These are phyloP conservation scores for Nematostella vectensis DNA, from an alignment of 92 coral and sea anemone species.

Conservation along the genomic window DNA sequence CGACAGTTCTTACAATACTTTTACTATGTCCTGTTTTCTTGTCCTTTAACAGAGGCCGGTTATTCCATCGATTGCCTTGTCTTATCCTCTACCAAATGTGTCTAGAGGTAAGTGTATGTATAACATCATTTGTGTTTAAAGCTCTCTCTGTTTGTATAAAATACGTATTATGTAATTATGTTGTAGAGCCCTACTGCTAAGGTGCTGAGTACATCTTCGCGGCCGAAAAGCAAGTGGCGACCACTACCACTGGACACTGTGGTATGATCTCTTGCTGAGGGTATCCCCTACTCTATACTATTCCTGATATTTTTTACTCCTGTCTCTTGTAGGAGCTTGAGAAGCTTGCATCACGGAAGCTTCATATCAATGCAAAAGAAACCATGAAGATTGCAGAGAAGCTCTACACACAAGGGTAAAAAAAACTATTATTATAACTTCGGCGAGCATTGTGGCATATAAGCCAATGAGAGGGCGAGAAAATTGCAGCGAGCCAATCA, in stretches of 20 bases:
- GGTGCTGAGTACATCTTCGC: conserved; percentile 73
- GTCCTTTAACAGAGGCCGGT: conserved; percentile 45
- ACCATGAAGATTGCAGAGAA: conserved; percentile 99
- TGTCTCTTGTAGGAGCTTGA: conserved; percentile 68
- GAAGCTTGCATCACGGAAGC: conserved; percentile 86
- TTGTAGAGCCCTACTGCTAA: conserved; percentile 72
- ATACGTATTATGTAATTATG: no score
- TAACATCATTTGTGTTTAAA: no score
- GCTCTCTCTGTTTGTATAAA: no score
- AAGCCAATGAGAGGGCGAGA: no score
- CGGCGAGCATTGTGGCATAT: no score
- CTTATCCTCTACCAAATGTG: conserved; percentile 80
- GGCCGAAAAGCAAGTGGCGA: conserved; percentile 95
- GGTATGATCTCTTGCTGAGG: conserved; percentile 33
- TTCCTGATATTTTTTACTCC: no score
- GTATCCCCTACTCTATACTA: no score
- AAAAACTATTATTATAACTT: background rate
- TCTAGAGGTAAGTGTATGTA: conserved; percentile 65
- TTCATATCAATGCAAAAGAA: conserved; percentile 86
- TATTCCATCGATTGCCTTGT: conserved; percentile 76
- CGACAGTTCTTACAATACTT: no score
- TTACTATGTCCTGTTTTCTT: background rate
- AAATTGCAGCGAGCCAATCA: no score
- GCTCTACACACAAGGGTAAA: conserved; percentile 86
- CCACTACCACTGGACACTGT: conserved; percentile 95